Conservation (phyloP, 2,888 invertebrate genomes). For the Branchellion lobata region DNA sequence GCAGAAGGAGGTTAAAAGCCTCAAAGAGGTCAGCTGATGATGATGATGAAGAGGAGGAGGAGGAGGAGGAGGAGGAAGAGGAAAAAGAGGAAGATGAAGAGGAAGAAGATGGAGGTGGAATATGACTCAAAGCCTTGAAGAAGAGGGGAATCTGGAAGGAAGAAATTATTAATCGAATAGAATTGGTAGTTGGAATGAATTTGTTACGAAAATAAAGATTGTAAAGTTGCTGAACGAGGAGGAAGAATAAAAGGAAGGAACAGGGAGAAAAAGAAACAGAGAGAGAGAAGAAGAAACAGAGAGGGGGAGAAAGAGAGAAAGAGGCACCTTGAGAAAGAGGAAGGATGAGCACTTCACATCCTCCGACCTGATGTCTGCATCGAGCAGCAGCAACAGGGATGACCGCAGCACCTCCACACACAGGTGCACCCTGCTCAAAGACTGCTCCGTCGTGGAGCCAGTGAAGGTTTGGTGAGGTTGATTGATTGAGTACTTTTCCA, state of each 20-base stretch:
- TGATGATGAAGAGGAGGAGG: slow-evolving; percentile 30
- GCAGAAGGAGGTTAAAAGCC: slow-evolving; percentile 76
- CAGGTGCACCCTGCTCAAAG: slow-evolving; percentile 72
- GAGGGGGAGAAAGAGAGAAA: neutral
- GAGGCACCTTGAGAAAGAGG: slow-evolving; percentile 78
- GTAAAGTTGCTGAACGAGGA: too few relatives aligned
- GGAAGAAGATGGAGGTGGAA: slow-evolving; percentile 5
- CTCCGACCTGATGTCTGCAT: slow-evolving; percentile 78
- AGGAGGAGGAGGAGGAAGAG: too few relatives aligned
- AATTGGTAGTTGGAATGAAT: too few relatives aligned
- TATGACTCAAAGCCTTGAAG: slow-evolving; percentile 16
- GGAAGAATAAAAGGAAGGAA: neutral
- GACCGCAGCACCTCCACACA: slow-evolving; percentile 86
- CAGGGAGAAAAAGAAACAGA: too few relatives aligned
- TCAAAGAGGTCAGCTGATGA: slow-evolving; percentile 66
- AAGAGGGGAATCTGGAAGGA: slow-evolving; percentile 34
- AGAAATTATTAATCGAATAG: neutral
- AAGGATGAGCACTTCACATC: slow-evolving; percentile 92
- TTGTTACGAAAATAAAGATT: too few relatives aligned
- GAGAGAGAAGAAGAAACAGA: neutral
- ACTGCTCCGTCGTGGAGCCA: slow-evolving; percentile 36
- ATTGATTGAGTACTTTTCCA: too few relatives aligned
- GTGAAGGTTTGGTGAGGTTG: too few relatives aligned
- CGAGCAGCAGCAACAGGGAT: slow-evolving; percentile 83
- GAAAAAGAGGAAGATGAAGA: slow-evolving; percentile 14